Evolutionary conservation across 2,888 invertebrate genomes (phyloP).

Genomic region (Spilosoma lubricipeda): DNA sequence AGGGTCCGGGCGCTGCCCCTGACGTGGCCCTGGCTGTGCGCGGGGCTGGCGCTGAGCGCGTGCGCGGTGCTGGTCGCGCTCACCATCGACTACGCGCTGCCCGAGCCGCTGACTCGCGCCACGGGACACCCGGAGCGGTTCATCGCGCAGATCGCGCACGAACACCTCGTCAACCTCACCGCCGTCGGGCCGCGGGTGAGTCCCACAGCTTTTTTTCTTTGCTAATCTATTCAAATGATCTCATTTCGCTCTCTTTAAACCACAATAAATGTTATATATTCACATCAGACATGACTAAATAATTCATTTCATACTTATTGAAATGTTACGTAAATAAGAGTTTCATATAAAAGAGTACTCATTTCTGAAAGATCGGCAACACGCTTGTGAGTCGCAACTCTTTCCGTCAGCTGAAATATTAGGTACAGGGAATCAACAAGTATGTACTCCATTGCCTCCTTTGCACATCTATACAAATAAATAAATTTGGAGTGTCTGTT

Average conservation of each 20-base stretch:
- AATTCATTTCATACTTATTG: neutral
- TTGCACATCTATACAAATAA: too few species aligned
- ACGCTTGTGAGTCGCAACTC: too few species aligned
- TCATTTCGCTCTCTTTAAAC: neutral
- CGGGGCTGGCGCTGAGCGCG: constrained; percentile 82
- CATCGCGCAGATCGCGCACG: constrained; percentile 88
- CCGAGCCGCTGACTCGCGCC: constrained; percentile 74
- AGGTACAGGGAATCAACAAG: neutral
- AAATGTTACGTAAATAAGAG: neutral
- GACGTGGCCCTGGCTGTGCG: constrained; percentile 75
- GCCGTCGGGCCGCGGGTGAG: constrained; percentile 86
- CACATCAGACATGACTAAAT: neutral
- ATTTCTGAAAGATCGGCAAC: too few species aligned
- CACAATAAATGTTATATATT: neutral
- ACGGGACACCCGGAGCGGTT: constrained; percentile 56
- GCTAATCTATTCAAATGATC: neutral
- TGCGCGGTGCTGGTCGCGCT: constrained; percentile 85
- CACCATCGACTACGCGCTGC: constrained; percentile 86
- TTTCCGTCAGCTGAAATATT: too few species aligned
- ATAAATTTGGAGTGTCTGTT: too few species aligned
- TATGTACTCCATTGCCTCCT: neutral
- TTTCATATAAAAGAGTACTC: neutral
- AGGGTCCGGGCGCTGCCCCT: constrained; percentile 50
- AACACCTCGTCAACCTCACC: constrained; percentile 88
- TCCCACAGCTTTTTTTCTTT: neutral